Conservation (phyloP, 1,140 invertebrate species). For the Pseudomyrmex gracilis region DNA sequence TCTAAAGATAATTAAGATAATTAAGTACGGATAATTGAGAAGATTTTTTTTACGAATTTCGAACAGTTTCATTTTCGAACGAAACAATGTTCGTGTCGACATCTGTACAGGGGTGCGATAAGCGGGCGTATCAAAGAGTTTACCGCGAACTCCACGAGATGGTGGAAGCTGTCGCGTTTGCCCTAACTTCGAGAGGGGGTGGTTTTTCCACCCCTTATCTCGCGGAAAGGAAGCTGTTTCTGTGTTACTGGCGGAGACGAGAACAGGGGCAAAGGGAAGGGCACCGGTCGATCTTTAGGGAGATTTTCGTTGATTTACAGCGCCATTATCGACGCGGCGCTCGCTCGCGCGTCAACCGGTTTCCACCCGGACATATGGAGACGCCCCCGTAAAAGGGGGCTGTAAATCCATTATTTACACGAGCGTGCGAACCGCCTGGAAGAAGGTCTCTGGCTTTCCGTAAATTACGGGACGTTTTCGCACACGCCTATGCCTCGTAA, state of each 20-base stretch:
- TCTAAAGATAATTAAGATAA: not conserved
- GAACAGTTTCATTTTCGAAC: conserved; percentile 5
- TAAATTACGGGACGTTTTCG: conserved; percentile 62
- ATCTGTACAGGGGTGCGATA: conserved; percentile 49
- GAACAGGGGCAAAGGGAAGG: no score
- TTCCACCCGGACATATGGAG: conserved; percentile 37
- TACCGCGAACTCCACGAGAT: conserved; percentile 34
- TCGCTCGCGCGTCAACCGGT: conserved; percentile 31
- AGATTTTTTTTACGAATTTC: conserved; percentile 12
- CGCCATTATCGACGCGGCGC: conserved; percentile 52
- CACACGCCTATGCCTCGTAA: conserved; percentile 53
- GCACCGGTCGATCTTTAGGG: conserved; percentile 53
- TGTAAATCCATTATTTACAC: conserved; percentile 62
- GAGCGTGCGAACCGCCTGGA: conserved; percentile 43
- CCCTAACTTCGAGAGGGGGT: not conserved
- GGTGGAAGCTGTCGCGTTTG: conserved; percentile 53
- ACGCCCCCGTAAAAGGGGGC: conserved; percentile 51
- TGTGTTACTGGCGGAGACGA: not conserved
- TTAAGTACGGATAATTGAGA: not conserved
- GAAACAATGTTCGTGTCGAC: conserved; percentile 53
- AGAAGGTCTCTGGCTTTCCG: conserved; percentile 56
- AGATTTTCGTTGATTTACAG: conserved; percentile 58
- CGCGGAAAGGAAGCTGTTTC: conserved; percentile 32
- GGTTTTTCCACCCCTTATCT: conserved; percentile 13
- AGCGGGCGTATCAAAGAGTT: conserved; percentile 38